phyloP scores from a whole-genome alignment of 2,888 invertebrate species.

The Hydrotaea cyrtoneurina region DNA sequence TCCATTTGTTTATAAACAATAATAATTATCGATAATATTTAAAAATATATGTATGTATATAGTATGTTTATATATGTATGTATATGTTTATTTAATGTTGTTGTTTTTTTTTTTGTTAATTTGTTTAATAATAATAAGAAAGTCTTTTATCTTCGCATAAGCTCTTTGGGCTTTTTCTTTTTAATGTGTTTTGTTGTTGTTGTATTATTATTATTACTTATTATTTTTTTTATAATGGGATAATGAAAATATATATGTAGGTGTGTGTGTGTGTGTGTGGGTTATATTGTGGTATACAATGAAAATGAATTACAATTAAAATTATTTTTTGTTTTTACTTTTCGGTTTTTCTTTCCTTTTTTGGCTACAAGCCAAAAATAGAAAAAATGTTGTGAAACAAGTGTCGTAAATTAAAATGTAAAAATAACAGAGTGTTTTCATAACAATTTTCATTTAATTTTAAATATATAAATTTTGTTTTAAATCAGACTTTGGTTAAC shows the following conservation, averaged over 20 bases:
- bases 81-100: conserved; percentile 41
- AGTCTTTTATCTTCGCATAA: conserved; percentile 73
- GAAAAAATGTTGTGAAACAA: conserved; percentile 47
- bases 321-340: not conserved
- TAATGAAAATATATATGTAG: conserved; percentile 62
- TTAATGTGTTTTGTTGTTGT: conserved; percentile 38
- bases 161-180: conserved; percentile 73
- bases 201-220: conserved; percentile 48
- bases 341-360: not conserved
- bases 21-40: conserved; percentile 49
- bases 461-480: conserved; percentile 66
- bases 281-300: conserved; percentile 29
- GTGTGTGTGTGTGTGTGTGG: conserved; percentile 27
- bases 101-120: conserved; percentile 24
- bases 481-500: conserved; percentile 69
- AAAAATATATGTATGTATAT: conserved; percentile 55
- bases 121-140: conserved; percentile 62
- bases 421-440: conserved; percentile 66
- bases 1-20: conserved; percentile 48
- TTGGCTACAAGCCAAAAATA: conserved; percentile 33
- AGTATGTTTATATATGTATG: conserved; percentile 40
- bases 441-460: conserved; percentile 64
- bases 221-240: conserved; percentile 51
- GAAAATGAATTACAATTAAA: conserved; percentile 38
- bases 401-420: conserved; percentile 51